These are phyloP conservation scores for Varecia variegata DNA, from an alignment of 2,797 vertebrate genomes.

Conservation along the genomic window DNA sequence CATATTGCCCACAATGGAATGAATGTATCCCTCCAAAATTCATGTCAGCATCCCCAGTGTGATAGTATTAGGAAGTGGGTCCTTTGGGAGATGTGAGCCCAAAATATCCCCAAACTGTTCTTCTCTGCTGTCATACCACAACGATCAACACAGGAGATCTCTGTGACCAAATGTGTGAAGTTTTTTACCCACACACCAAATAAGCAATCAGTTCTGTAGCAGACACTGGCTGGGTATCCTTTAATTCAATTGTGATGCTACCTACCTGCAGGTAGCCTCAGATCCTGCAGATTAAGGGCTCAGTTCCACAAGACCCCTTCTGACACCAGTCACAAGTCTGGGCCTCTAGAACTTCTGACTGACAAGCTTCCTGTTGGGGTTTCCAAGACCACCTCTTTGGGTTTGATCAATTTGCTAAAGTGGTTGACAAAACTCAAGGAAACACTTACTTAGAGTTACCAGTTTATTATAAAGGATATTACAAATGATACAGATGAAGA, in stretches of 20 bases:
- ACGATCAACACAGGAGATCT: neutral
- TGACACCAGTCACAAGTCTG: neutral
- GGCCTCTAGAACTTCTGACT: neutral
- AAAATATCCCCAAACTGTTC: neutral
- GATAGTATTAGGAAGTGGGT: neutral
- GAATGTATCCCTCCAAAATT: neutral
- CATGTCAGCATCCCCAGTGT: no score
- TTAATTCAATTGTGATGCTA: neutral
- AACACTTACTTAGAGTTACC: neutral
- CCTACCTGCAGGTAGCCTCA: neutral
- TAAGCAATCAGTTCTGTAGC: neutral
- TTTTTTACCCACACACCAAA: neutral
- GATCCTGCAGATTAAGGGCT: neutral
- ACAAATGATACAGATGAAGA: neutral
- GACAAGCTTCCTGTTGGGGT: neutral
- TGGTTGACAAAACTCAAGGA: neutral
- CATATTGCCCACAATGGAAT: neutral
- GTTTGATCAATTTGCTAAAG: neutral
- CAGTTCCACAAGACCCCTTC: neutral
- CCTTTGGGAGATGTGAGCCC: neutral
- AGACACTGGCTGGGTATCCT: neutral
- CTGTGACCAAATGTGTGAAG: neutral
- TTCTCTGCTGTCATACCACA: neutral
- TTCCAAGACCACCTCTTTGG: neutral
- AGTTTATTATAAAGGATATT: neutral